Evolutionary conservation across 2,888 invertebrate species (phyloP).

Genomic region (Nemotelus nigrinus): DNA sequence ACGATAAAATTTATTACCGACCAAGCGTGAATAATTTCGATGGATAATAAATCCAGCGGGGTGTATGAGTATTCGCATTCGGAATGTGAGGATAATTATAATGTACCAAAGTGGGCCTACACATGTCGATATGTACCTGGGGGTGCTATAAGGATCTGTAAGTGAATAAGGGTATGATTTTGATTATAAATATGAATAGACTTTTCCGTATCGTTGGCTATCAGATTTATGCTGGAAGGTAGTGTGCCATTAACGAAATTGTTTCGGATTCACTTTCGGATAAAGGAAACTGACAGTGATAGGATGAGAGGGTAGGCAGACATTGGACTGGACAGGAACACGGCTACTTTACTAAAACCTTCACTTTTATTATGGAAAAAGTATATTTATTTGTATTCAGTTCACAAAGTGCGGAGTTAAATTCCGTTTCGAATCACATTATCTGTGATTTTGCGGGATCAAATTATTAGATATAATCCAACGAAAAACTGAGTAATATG

Average conservation of each 20-base stretch:
- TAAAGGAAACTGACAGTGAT: too few species aligned
- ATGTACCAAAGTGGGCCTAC: not conserved
- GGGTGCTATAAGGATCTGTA: not conserved
- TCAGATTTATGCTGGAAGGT: not conserved
- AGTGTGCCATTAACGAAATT: not conserved
- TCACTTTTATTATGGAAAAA: too few species aligned
- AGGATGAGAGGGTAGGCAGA: too few species aligned
- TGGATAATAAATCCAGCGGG: slow-evolving; percentile 35
- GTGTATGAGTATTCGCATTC: slow-evolving; percentile 23
- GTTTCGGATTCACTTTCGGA: not conserved
- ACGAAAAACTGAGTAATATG: too few species aligned
- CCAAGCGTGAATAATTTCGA: slow-evolving; percentile 29
- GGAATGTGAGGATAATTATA: slow-evolving; percentile 31
- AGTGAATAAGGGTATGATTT: slow-evolving; percentile 11
- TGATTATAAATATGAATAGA: slow-evolving; percentile 17
- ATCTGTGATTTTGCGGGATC: too few species aligned
- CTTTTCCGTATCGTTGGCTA: not conserved
- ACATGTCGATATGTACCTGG: not conserved
- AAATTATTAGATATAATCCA: too few species aligned
- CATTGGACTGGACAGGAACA: too few species aligned
- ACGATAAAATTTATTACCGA: slow-evolving; percentile 36
- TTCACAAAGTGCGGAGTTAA: too few species aligned
- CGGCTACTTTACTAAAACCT: too few species aligned
- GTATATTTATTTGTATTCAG: too few species aligned
- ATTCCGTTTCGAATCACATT: too few species aligned